Conservation (phyloP, 2,888 invertebrate species). For the Orthosia gothica region DNA sequence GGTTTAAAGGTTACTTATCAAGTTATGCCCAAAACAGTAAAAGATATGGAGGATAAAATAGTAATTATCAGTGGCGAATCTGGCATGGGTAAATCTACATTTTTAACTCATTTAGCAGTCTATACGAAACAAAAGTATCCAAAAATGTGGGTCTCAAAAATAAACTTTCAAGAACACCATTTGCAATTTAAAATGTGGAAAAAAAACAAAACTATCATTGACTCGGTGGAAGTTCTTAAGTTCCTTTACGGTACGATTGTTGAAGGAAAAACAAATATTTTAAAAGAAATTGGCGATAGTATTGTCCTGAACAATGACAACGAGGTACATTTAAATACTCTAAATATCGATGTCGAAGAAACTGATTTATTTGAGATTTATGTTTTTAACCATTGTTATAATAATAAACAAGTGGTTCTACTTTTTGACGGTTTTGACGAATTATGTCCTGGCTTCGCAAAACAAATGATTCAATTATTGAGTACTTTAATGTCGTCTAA, state of each 20-base stretch:
- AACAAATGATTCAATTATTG: conserved; percentile 44
- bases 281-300: background rate
- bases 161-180: conserved; percentile 46
- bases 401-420: conserved; percentile 36
- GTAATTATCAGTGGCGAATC: conserved; percentile 55
- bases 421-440: conserved; percentile 65
- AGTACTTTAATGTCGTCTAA: conserved; percentile 32
- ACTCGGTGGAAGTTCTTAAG: conserved; percentile 19
- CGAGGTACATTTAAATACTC: conserved; percentile 17
- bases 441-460: conserved; percentile 53
- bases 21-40: conserved; percentile 17
- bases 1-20: background rate
- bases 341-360: background rate
- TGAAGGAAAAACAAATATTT: background rate
- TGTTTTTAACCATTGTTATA: conserved; percentile 46
- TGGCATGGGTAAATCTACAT: conserved; percentile 65
- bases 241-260: conserved; percentile 26
- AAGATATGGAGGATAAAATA: conserved; percentile 47
- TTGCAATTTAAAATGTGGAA: conserved; percentile 28
- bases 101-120: conserved; percentile 55
- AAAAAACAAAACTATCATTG: conserved; percentile 4
- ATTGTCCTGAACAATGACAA: conserved; percentile 5
- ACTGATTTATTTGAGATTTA: conserved; percentile 29
- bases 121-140: conserved; percentile 50
- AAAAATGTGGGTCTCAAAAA: conserved; percentile 49